Conservation (phyloP, 2,797 vertebrate genomes). For the Sebastes minor region DNA sequence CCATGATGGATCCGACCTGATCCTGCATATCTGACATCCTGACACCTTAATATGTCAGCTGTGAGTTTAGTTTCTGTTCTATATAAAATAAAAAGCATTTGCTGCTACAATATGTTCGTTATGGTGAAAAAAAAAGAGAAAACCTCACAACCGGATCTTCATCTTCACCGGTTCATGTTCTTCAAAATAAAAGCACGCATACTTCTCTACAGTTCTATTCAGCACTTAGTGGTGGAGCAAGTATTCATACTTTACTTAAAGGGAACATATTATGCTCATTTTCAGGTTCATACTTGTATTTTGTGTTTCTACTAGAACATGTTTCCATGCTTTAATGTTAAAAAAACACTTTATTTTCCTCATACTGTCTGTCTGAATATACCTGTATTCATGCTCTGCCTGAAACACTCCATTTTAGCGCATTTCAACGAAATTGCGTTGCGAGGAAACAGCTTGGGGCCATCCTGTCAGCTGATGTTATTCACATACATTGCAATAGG, state of each 20-base stretch:
- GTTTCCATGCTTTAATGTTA: no score
- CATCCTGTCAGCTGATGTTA: no score
- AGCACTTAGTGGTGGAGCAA: not conserved
- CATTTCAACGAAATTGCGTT: accelerated
- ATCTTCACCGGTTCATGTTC: constrained; percentile 26
- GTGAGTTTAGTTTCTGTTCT: accelerated
- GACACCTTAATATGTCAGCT: accelerated
- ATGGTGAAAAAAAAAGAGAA: not conserved
- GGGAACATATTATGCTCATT: no score
- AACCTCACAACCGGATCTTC: constrained; percentile 1
- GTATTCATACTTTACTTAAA: not conserved
- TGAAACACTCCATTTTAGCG: no score
- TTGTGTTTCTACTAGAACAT: no score
- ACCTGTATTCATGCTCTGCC: accelerated
- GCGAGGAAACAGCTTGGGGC: accelerated
- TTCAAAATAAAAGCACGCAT: constrained; percentile 58
- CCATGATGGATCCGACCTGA: constrained; percentile 68
- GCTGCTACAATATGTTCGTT: not conserved
- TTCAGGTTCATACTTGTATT: no score
- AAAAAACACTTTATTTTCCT: no score
- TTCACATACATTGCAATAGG: accelerated
- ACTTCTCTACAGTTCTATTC: accelerated
- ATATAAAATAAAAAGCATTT: not conserved
- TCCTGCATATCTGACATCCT: constrained; percentile 69
- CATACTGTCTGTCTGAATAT: no score